Base-by-base conservation (phyloP, 2,888 invertebrate genomes). In the Acronicta alni region DNA sequence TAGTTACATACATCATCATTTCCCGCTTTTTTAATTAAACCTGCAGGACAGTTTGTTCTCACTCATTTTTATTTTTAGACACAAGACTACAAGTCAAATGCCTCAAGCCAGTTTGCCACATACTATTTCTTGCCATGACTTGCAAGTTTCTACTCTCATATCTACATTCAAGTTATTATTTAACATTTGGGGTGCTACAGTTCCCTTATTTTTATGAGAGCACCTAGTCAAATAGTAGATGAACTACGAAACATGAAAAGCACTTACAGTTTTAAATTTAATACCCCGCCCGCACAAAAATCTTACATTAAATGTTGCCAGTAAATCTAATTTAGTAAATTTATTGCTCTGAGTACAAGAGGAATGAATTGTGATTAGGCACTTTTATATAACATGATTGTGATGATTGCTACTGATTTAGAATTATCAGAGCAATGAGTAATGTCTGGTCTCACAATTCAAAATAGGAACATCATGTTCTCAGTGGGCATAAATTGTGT, bases 231-330 rank as follows among this genome's bases (percentile, higher is more conserved):
- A 30, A 64, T 1, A 57, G 57, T 64, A 58, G 54, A 67, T 54
- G 15, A 54, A 51, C 63, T 59, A 68, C 59, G 44, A 59, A 54
- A 68, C 64, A 68, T 68, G 59, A 52, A 58, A 68, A 68, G 67
- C 67, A 56, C 65, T 46, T 56, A 68, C 41, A 64, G 47, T 53
- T 67, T 57, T 57, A 58, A 6, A 51, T 26, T 18, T 16, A 43
- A 20, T 57, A 69, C 66, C 72, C 72, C 72, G 48, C 61, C 70
- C 60, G 47, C 61, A 38, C 42, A 20, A 47, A 52, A 42, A 23
- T 12, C 53, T 64, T 54, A 68, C 14, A 8, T 45, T 45, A 63
- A 42, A 64, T 49, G 46, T 65, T 60, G 68, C 65, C 74, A 65
- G 43, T 57, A 54, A 42, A 65, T 59, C 23, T 48, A 65, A 55